Evolutionary conservation across 2,888 invertebrate species (phyloP).

Genomic region (Acanthopleura granulata): DNA sequence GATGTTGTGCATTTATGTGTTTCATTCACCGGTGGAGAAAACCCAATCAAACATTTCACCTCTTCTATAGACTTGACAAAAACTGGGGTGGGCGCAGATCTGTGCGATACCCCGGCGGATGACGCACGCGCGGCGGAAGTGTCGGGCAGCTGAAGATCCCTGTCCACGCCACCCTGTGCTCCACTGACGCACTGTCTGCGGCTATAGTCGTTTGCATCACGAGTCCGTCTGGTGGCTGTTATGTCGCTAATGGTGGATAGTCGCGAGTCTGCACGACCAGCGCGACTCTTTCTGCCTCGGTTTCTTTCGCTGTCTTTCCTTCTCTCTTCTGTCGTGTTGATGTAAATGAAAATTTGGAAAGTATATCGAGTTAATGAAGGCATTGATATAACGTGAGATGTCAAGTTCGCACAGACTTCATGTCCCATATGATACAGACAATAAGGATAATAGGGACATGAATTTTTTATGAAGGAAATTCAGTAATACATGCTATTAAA

Average conservation of each 20-base stretch:
- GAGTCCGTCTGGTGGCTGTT: neutral
- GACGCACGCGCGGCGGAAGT: conserved; percentile 4
- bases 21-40: too few relatives aligned
- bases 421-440: too few relatives aligned
- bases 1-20: too few relatives aligned
- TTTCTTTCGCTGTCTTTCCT: neutral
- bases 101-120: neutral
- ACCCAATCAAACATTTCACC: neutral
- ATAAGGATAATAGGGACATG: too few relatives aligned
- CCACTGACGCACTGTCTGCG: neutral
- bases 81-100: conserved; percentile 10
- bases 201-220: neutral
- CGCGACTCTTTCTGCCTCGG: conserved; percentile 5
- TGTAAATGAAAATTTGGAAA: too few relatives aligned
- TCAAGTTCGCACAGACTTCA: too few relatives aligned
- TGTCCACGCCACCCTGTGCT: neutral
- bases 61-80: conserved; percentile 18
- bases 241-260: conserved; percentile 6
- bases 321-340: neutral
- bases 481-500: too few relatives aligned
- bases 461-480: too few relatives aligned
- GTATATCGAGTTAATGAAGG: too few relatives aligned
- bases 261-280: neutral
- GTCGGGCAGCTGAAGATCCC: conserved; percentile 5
- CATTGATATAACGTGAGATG: too few relatives aligned